Conservation (phyloP, 2,888 invertebrate species). For the Anaspis maculata region DNA sequence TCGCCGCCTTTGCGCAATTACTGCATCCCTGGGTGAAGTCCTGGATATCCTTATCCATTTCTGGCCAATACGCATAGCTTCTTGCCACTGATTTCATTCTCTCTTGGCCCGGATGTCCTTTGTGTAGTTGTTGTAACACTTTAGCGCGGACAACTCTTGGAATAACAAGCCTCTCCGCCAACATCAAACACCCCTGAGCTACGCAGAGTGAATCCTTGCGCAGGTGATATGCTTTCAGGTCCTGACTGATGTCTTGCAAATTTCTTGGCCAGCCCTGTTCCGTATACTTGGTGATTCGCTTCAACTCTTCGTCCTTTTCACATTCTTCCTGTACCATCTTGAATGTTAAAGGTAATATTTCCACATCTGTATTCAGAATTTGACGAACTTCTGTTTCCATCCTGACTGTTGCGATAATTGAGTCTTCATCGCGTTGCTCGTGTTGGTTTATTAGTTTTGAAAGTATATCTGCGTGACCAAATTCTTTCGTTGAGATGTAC, state of each 20-base stretch:
- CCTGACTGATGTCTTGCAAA: background rate
- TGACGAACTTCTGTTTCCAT: background rate
- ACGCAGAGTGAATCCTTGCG: background rate
- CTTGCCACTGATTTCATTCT: background rate
- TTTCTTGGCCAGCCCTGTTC: background rate
- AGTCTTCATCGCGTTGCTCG: background rate
- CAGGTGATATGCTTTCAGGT: background rate
- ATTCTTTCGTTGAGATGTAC: conserved; percentile 17
- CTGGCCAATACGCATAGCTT: background rate
- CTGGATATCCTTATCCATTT: background rate
- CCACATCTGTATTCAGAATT: background rate
- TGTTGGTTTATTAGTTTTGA: conserved; percentile 15
- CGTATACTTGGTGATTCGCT: background rate
- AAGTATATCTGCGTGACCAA: conserved; percentile 19
- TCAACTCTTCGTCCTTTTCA: background rate
- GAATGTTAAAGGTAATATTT: background rate
- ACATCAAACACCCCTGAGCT: background rate
- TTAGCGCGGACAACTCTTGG: background rate
- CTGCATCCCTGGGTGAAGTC: background rate
- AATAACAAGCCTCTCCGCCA: background rate
- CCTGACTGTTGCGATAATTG: background rate
- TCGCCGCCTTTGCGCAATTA: background rate
- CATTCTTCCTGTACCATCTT: background rate
- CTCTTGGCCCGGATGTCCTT: background rate
- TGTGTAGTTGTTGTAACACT: background rate